Base-by-base conservation (phyloP, 1,140 invertebrate species). In the Aphelenchoides avenae region DNA sequence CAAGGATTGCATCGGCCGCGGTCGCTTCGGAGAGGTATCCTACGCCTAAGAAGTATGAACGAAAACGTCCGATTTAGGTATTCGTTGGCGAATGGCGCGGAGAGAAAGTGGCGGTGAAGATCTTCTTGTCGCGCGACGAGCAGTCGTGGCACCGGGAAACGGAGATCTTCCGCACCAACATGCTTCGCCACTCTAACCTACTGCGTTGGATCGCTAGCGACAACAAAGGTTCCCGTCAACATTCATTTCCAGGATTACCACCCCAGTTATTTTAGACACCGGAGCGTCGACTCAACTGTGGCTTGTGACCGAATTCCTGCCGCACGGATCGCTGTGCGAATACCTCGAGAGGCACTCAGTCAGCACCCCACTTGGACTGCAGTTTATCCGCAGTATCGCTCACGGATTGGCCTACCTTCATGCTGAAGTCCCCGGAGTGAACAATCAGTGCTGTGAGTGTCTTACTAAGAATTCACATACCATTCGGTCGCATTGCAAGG, bases 141-240 rank as follows among this genome's bases (percentile, higher is more conserved):
- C 83, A 87, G 62, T 93, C 90, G 3, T 95, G 91, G 90, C 89
- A 89, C 76, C 83, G 91, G 48, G 91, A 96, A 78, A 89, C 89
- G 0, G 89, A 93, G 78, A 94, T 95, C 53, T 96, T 94, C 81
- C 89, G 91, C 77, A 92, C 90, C 5, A 88, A 91, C 44, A 90
- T 94, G 87, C 80, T 94, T 56, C 83, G 90, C 5, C 90, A 95
- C 78, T 89, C 93, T 68, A 92, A 93, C 78, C 91, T 94, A 67
- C 81, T 95, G 7, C 89, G 89, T 31, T 94, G 92, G 77, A 91
- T 93, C 66, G 90, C 89, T 26, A 88, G 90, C 27, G 91, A 95
- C 80, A 93, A 92, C 78, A 93, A 92, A 84, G 89, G 89, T 88
- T 48, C 24, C 26, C 22, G 15, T 3, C 15, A 20, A 15, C 11